Conservation (phyloP, 1,140 invertebrate genomes). For the Euura lappo region DNA sequence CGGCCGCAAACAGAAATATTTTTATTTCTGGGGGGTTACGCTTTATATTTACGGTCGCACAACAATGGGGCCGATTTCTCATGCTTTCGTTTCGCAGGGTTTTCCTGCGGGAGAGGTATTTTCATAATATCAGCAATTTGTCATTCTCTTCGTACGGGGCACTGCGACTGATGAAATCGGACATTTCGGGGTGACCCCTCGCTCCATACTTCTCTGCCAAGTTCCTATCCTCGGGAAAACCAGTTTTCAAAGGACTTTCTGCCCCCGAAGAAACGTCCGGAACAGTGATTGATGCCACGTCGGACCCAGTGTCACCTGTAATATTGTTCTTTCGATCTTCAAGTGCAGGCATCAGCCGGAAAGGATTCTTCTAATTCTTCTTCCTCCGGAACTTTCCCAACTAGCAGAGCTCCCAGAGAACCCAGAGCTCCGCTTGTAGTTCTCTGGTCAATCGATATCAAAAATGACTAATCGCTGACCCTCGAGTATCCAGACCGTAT, state of each 20-base stretch:
- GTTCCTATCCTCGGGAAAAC: not conserved
- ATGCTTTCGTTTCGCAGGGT: slow-evolving; percentile 35
- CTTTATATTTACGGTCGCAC: slow-evolving; percentile 38
- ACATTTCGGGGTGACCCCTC: not conserved
- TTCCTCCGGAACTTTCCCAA: too few relatives aligned
- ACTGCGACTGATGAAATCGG: slow-evolving; percentile 6
- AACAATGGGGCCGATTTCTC: slow-evolving; percentile 43
- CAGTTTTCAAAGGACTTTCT: not conserved
- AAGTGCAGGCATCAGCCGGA: too few relatives aligned
- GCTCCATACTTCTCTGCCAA: not conserved
- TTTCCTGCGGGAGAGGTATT: slow-evolving; percentile 19
- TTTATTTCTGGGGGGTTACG: slow-evolving; percentile 30
- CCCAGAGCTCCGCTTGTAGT: too few relatives aligned
- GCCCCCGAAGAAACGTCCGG: not conserved
- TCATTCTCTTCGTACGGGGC: slow-evolving; percentile 23
- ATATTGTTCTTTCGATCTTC: too few relatives aligned
- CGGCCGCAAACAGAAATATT: slow-evolving; percentile 26
- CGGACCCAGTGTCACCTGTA: not conserved
- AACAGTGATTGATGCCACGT: not conserved
- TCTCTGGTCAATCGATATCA: not conserved
- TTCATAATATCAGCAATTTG: slow-evolving; percentile 46
- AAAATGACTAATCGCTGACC: slow-evolving; percentile 2
- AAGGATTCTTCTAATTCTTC: too few relatives aligned
- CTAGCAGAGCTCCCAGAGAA: too few relatives aligned
- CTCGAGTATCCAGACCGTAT: not conserved